A percentile compares a stretch with the other conserved stretches of the same genome.
Conservation (phyloP, 2,888 invertebrate species). For the Tenodera sinensis region DNA sequence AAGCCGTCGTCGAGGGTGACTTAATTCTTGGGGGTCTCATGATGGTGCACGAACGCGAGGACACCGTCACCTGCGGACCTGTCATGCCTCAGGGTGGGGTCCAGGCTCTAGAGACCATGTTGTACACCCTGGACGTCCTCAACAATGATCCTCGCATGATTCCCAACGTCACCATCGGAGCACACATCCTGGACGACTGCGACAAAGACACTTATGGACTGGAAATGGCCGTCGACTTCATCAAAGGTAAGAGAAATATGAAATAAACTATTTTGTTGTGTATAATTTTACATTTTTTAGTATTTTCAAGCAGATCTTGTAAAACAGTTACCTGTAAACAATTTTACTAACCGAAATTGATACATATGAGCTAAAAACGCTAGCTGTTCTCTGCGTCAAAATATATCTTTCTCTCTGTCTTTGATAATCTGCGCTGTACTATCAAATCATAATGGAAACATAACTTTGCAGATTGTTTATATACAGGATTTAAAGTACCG, state of each 20-base stretch:
- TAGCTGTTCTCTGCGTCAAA: too few relatives aligned
- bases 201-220: slow-evolving; percentile 94
- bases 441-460: too few relatives aligned
- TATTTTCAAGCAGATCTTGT: too few relatives aligned
- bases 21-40: slow-evolving; percentile 85
- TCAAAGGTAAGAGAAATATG: slow-evolving; percentile 72
- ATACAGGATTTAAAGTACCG: too few relatives aligned
- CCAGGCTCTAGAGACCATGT: slow-evolving; percentile 87
- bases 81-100: slow-evolving; percentile 93
- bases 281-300: too few relatives aligned
- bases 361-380: too few relatives aligned
- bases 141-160: slow-evolving; percentile 62
- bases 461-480: too few relatives aligned
- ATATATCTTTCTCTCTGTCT: too few relatives aligned
- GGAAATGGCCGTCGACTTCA: slow-evolving; percentile 94
- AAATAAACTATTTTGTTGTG: too few relatives aligned
- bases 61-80: slow-evolving; percentile 82
- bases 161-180: slow-evolving; percentile 77
- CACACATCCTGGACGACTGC: slow-evolving; percentile 89
- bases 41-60: slow-evolving; percentile 93
- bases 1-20: slow-evolving; percentile 84
- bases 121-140: slow-evolving; percentile 81
- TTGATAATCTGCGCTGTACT: too few relatives aligned
- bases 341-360: too few relatives aligned
- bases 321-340: too few relatives aligned